Percentiles rank a stretch among this genome's conserved stretches.
These are phyloP conservation scores for Brachyptera risi DNA, from an alignment of 2,888 invertebrate species.

Conservation along the genomic window DNA sequence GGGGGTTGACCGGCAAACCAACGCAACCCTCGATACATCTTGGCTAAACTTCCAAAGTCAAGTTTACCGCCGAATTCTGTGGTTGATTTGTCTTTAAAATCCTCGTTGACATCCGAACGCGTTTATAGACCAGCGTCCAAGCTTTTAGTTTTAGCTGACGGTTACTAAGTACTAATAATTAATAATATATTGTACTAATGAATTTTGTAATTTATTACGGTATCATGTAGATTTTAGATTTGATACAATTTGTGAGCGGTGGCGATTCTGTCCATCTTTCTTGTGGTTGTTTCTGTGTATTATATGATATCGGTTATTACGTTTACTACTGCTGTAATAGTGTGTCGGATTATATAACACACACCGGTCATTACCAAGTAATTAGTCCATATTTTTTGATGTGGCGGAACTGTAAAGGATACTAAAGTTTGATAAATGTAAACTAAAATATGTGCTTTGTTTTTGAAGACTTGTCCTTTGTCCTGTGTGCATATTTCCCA, in stretches of 20 bases:
- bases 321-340: not conserved
- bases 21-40: no score
- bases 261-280: not conserved
- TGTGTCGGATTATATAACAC: not conserved
- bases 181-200: conserved; percentile 4
- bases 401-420: not conserved
- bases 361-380: no score
- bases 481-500: not conserved
- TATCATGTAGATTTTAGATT: conserved; percentile 17
- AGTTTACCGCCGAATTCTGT: no score
- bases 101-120: no score
- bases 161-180: not conserved
- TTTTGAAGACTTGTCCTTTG: not conserved
- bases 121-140: no score
- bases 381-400: conserved; percentile 5
- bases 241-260: conserved; percentile 1
- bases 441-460: not conserved
- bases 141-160: no score
- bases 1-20: no score
- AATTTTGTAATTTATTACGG: conserved; percentile 15
- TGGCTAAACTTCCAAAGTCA: no score
- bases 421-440: conserved; percentile 13
- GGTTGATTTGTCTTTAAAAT: no score
- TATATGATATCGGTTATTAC: not conserved
- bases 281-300: not conserved